Percentiles rank a stretch among this genome's conserved stretches.
Conservation (phyloP, 92 coral and sea anemone genomes). For the Virgularia gustaviana region DNA sequence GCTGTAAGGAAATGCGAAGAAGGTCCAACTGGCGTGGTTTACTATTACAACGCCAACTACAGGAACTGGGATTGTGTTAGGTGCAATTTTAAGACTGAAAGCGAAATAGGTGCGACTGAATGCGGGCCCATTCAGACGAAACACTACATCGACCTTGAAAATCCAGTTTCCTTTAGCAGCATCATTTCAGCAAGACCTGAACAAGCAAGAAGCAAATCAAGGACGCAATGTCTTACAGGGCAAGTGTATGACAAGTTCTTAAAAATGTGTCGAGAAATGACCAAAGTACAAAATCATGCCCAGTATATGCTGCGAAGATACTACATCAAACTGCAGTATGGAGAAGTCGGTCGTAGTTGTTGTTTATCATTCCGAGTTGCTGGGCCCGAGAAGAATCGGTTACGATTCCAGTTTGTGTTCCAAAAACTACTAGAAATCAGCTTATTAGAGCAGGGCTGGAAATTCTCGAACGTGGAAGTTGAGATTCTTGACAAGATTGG, state of each 20-base stretch:
- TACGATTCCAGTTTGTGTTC: constrained; percentile 1
- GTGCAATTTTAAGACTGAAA: not conserved
- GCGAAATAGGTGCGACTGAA: too few relatives aligned
- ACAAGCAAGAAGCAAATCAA: not conserved
- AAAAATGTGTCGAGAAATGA: not conserved
- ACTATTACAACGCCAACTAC: not conserved
- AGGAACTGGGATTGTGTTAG: constrained; percentile 9
- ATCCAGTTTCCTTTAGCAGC: not conserved
- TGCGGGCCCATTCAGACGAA: not conserved
- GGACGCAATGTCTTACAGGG: not conserved
- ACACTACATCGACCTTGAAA: too few relatives aligned
- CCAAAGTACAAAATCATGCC: not conserved
- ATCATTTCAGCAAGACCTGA: not conserved
- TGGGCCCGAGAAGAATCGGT: not conserved
- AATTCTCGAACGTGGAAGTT: not conserved
- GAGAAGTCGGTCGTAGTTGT: not conserved
- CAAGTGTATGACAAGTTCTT: not conserved
- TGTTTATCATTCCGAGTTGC: not conserved
- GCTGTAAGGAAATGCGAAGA: not conserved
- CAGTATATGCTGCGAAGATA: not conserved
- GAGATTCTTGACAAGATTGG: not conserved
- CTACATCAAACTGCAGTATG: not conserved
- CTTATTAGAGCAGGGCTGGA: not conserved
- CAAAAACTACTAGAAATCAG: constrained; percentile 12
- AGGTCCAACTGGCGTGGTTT: constrained; percentile 3